Evolutionary conservation across 2,113 vertebrate genomes (phyloP).

Genomic region (Columba janthina): DNA sequence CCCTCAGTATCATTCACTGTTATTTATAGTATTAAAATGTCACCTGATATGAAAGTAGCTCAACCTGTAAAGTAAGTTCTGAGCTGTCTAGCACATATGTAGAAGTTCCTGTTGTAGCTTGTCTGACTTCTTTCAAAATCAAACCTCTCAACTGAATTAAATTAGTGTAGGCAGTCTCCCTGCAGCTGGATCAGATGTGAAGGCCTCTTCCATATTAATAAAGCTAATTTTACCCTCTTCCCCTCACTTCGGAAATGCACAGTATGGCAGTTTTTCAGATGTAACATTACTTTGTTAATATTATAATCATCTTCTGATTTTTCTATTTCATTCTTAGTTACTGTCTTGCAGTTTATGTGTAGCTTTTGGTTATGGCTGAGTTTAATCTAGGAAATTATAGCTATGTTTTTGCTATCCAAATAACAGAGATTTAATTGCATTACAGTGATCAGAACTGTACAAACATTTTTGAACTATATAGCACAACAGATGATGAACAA

Average conservation of each 20-base stretch:
- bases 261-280: neutral
- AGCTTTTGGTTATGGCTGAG: neutral
- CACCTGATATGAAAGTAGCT: neutral
- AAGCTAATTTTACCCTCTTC: neutral
- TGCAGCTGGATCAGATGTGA: neutral
- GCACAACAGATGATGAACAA: constrained; percentile 85
- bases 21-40: neutral
- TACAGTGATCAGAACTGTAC: constrained; percentile 86
- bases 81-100: neutral
- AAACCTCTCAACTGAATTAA: neutral
- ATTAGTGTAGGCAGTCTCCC: neutral
- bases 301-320: neutral
- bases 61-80: neutral
- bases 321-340: neutral
- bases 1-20: neutral
- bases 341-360: neutral
- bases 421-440: constrained; percentile 40
- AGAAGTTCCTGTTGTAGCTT: neutral
- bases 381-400: neutral
- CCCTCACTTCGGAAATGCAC: neutral
- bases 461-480: constrained; percentile 90
- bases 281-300: neutral
- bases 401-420: neutral
- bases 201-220: neutral
- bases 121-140: neutral